Evolutionary conservation across 2,888 invertebrate genomes (phyloP).

Genomic region (Drosophila recens): DNA sequence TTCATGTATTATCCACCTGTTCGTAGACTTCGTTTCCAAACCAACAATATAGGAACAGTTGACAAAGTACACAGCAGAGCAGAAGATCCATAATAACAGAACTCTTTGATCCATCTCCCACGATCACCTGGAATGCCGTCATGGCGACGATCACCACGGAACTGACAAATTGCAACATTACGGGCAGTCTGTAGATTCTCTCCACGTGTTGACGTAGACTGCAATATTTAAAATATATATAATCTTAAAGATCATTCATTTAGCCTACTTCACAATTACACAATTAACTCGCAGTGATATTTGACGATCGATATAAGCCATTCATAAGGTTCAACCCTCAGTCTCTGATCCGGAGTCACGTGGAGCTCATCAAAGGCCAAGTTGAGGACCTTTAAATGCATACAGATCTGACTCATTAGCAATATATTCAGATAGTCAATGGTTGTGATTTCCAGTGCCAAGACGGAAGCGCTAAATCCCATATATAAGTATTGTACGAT

Average conservation of each 20-base stretch:
- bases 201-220: constrained; percentile 71
- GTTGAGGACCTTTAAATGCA: constrained; percentile 74
- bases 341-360: neutral
- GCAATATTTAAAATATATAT: neutral
- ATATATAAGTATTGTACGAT: constrained; percentile 63
- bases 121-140: constrained; percentile 74
- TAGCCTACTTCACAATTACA: constrained; percentile 41
- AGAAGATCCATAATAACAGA: constrained; percentile 70
- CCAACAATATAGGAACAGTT: constrained; percentile 78
- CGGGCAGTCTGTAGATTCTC: constrained; percentile 60
- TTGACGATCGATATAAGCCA: constrained; percentile 56
- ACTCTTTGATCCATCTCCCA: constrained; percentile 58
- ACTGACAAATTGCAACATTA: constrained; percentile 73
- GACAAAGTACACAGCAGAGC: constrained; percentile 68
- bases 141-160: constrained; percentile 72
- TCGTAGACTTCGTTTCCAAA: constrained; percentile 78
- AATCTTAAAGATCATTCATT: neutral
- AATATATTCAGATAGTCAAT: constrained; percentile 75
- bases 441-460: constrained; percentile 65
- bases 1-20: constrained; percentile 23
- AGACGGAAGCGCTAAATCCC: constrained; percentile 54
- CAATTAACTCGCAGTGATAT: constrained; percentile 68
- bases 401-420: constrained; percentile 76
- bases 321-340: constrained; percentile 26
- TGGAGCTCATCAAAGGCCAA: constrained; percentile 68